Base-by-base conservation (phyloP, 2,797 vertebrate genomes). In the Acanthurus leucopareius region DNA sequence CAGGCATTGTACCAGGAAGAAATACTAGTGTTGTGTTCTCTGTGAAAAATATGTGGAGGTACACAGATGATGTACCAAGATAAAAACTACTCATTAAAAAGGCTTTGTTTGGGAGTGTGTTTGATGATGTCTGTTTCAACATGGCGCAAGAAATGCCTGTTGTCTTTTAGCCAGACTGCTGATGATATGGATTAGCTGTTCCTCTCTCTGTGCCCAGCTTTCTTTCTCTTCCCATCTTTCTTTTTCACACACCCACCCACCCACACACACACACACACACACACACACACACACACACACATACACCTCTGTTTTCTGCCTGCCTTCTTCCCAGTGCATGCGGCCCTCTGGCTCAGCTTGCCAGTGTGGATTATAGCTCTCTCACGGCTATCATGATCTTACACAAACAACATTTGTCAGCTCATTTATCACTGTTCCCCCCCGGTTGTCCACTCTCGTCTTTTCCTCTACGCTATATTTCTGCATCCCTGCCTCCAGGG, bases 341-440 rank as follows among this genome's bases (percentile, higher is more conserved):
- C 35, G 51, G 77, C 88, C 86, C 86, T 78, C 72, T 86, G 84
- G 86, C 90, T 87, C 83, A 65, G 85, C 86, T 92, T 80, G 7
- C 89, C 79, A 82, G 45, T 85, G 92, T 83, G 89, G 93, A 93
- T 94, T 93, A 92, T 92, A 91, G 87, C 91, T 91, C 93, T 94
- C 90, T 92, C 91, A 89, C 84, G 82, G 91, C 91, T 93, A 91
- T 94, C 94, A 93, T 92, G 91, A 93, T 93, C 89, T 93, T 93
- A 95, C 91, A 92, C 92, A 95, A 95, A 95, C 94, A 94, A 89
- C 93, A 93, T 94, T 93, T 95, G 95, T 95, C 95, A 95, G 94
- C 94, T 94, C 94, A 95, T 95, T 95, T 94, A 95, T 95, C 95
- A 94, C 91, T 78, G 84, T 84, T 89, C 90, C 91, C 91, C 82